Percentiles rank a stretch among this genome's conserved stretches.
Evolutionary conservation across 1,140 invertebrate genomes (phyloP).

Genomic region (Dinoponera quadriceps): DNA sequence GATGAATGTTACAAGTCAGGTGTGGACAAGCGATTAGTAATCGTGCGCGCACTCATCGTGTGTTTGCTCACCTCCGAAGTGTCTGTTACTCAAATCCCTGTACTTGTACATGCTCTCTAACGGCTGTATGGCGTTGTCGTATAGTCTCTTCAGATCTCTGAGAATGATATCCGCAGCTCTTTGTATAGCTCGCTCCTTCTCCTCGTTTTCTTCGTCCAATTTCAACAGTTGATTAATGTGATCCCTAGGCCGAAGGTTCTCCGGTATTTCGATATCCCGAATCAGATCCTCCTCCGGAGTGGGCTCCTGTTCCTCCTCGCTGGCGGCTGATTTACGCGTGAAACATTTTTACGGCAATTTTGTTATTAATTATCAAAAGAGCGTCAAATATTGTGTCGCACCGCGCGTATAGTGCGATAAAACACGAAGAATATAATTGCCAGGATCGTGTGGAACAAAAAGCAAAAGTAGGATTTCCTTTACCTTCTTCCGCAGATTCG

Average conservation of each 20-base stretch:
- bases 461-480: conserved; percentile 83
- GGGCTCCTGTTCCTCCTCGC: conserved; percentile 73
- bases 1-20: no score
- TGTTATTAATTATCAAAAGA: not conserved
- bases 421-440: not conserved
- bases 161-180: conserved; percentile 92
- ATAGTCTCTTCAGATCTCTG: conserved; percentile 94
- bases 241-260: conserved; percentile 91
- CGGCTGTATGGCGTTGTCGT: conserved; percentile 95
- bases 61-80: conserved; percentile 90
- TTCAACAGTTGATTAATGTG: conserved; percentile 93
- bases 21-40: not conserved
- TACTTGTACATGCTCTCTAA: conserved; percentile 96
- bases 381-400: not conserved
- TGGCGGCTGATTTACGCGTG: not conserved
- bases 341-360: conserved; percentile 23
- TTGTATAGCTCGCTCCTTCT: conserved; percentile 90
- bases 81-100: conserved; percentile 95
- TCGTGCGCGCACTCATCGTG: not conserved
- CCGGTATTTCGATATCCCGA: conserved; percentile 90
- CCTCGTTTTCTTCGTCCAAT: conserved; percentile 91
- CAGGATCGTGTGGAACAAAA: no score
- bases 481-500: conserved; percentile 87
- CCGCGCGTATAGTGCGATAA: not conserved
- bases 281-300: conserved; percentile 87